These are phyloP conservation scores for Bombylius discolor DNA, from an alignment of 2,888 invertebrate genomes.

Conservation along the genomic window DNA sequence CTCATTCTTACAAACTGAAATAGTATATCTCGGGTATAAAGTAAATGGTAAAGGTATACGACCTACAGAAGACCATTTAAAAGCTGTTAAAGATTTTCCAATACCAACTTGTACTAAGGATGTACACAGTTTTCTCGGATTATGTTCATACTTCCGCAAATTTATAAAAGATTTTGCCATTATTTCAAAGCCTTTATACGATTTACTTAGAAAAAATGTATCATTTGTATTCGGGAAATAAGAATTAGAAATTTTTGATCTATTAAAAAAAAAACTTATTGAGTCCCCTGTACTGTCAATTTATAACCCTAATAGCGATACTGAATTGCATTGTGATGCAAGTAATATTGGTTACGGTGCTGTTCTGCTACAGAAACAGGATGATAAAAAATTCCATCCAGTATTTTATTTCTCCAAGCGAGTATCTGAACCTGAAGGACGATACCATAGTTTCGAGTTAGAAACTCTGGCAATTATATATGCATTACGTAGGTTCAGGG, in stretches of 20 bases:
- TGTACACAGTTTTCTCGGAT: constrained; percentile 13
- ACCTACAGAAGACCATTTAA: constrained; percentile 7
- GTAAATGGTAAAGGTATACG: constrained; percentile 5
- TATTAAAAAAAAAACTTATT: constrained; percentile 7
- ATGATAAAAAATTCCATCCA: constrained; percentile 20
- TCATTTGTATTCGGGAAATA: constrained; percentile 3
- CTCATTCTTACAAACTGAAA: constrained; percentile 5
- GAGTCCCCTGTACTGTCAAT: constrained; percentile 19
- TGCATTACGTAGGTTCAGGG: constrained; percentile 18
- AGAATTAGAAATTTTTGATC: constrained; percentile 7
- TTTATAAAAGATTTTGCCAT: constrained; percentile 19
- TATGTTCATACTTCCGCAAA: constrained; percentile 15
- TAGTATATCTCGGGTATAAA: constrained; percentile 1
- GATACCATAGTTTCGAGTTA: constrained; percentile 21
- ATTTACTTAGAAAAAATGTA: constrained; percentile 13
- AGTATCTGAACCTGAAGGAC: constrained; percentile 17
- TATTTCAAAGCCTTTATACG: constrained; percentile 22
- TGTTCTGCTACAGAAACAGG: constrained; percentile 19
- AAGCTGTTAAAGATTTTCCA: constrained; percentile 7
- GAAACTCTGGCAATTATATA: constrained; percentile 21
- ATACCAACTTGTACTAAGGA: constrained; percentile 15
- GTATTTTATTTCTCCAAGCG: constrained; percentile 24
- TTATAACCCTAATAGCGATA: constrained; percentile 19
- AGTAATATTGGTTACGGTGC: constrained; percentile 21
- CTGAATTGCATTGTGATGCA: constrained; percentile 25